These are phyloP conservation scores for Sphaeramia orbicularis DNA, from an alignment of 2,797 vertebrate species.

Conservation along the genomic window DNA sequence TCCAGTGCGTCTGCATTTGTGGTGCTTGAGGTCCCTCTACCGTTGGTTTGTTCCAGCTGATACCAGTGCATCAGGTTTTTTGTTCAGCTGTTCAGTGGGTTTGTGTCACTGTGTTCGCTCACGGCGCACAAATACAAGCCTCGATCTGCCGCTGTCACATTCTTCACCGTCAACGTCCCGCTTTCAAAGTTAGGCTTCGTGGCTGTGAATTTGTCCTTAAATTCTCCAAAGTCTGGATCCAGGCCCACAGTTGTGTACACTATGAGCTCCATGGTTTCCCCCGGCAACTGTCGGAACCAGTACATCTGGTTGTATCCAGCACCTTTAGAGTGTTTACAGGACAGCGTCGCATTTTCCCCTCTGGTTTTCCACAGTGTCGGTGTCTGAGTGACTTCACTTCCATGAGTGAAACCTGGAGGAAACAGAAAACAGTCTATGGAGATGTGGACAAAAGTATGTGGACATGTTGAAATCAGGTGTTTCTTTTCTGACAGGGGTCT, in stretches of 20 bases:
- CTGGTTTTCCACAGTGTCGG: neutral
- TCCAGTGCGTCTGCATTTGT: neutral
- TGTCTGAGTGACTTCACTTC: neutral
- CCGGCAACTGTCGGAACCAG: neutral
- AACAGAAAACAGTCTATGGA: too few species aligned
- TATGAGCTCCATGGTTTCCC: conserved; percentile 4
- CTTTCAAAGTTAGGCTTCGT: neutral
- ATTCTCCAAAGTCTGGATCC: conserved; percentile 4
- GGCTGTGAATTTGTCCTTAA: conserved; percentile 1
- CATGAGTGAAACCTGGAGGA: neutral
- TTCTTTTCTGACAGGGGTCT: too few species aligned
- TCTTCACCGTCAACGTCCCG: conserved; percentile 3
- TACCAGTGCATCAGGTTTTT: neutral
- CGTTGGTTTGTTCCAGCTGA: neutral
- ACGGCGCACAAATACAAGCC: conserved; percentile 16
- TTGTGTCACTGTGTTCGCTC: conserved; percentile 4
- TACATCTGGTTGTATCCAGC: neutral
- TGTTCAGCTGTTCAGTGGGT: neutral
- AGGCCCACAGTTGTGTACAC: neutral
- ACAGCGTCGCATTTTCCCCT: neutral
- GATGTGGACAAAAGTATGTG: too few species aligned
- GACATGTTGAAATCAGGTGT: too few species aligned
- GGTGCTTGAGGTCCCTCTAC: neutral
- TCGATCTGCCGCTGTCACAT: neutral
- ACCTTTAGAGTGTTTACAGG: conserved; percentile 3